Evolutionary conservation across 2,888 invertebrate species (phyloP).

Genomic region (Gibbula magus): DNA sequence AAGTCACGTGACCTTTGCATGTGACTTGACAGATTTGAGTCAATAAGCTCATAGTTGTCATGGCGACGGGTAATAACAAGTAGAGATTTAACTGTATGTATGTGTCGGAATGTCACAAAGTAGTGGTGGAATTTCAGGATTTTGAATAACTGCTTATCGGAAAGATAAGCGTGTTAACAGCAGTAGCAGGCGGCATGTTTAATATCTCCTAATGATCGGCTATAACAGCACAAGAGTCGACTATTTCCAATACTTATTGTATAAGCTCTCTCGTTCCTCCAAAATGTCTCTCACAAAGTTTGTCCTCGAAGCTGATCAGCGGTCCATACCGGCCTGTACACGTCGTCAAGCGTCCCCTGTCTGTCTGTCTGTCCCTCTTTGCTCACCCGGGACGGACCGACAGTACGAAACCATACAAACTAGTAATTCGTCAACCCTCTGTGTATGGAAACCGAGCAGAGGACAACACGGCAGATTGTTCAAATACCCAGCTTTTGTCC

Average conservation of each 20-base stretch:
- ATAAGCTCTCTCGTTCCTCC: background rate
- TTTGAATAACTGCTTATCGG: constrained; percentile 3
- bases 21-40: constrained; percentile 14
- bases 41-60: background rate
- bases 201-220: background rate
- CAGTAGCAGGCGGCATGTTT: constrained; percentile 7
- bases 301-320: background rate
- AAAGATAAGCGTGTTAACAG: background rate
- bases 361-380: background rate
- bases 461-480: constrained; percentile 20
- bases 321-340: background rate
- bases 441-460: constrained; percentile 22
- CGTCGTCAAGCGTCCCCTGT: background rate
- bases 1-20: background rate
- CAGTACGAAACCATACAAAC: background rate
- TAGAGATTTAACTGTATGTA: background rate
- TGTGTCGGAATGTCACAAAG: background rate
- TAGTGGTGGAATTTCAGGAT: background rate
- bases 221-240: background rate
- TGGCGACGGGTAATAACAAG: constrained; percentile 6
- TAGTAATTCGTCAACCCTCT: constrained; percentile 6
- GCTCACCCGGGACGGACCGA: constrained; percentile 1
- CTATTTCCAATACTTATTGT: background rate
- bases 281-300: constrained; percentile 15
- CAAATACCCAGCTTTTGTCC: constrained; percentile 21